Conservation (phyloP, 1,140 invertebrate genomes). For the Episyrphus balteatus region DNA sequence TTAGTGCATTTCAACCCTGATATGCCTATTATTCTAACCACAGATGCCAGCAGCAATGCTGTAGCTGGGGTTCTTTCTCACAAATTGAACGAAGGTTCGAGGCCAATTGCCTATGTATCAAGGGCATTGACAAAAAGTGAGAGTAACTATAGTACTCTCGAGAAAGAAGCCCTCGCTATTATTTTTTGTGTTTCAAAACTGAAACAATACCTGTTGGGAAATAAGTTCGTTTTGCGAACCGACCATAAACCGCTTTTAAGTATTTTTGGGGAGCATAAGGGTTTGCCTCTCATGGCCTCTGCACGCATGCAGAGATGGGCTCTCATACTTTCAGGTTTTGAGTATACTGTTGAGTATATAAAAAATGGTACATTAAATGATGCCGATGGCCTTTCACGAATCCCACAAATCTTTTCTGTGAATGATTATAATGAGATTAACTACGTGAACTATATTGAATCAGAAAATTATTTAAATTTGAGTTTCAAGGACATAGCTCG, state of each 20-base stretch:
- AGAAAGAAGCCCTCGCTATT: conserved; percentile 44
- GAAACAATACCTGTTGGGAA: conserved; percentile 41
- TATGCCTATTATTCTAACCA: conserved; percentile 7
- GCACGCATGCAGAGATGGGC: conserved; percentile 29
- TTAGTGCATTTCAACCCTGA: conserved; percentile 10
- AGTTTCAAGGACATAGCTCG: conserved; percentile 5
- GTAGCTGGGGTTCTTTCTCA: conserved; percentile 10
- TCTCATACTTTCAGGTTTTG: conserved; percentile 25
- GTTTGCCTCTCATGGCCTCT: conserved; percentile 24
- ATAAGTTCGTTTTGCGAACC: conserved; percentile 38
- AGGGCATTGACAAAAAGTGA: conserved; percentile 34
- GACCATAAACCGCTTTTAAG: conserved; percentile 41
- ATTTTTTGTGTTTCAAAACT: conserved; percentile 43
- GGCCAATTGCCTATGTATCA: conserved; percentile 38
- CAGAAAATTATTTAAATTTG: conserved; percentile 1
- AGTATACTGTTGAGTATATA: conserved; percentile 29
- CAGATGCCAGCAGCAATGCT: conserved; percentile 9
- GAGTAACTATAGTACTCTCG: conserved; percentile 40
- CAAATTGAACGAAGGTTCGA: conserved; percentile 17
- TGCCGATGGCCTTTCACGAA: conserved; percentile 12
- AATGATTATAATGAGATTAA: not conserved
- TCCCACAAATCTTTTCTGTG: not conserved
- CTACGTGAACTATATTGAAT: too few species aligned
- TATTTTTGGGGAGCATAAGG: conserved; percentile 34
- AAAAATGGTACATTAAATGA: conserved; percentile 6